Percentiles rank a stretch among this genome's conserved stretches.
Conservation (phyloP, 2,113 vertebrate species). For the Onychostoma macrolepis region DNA sequence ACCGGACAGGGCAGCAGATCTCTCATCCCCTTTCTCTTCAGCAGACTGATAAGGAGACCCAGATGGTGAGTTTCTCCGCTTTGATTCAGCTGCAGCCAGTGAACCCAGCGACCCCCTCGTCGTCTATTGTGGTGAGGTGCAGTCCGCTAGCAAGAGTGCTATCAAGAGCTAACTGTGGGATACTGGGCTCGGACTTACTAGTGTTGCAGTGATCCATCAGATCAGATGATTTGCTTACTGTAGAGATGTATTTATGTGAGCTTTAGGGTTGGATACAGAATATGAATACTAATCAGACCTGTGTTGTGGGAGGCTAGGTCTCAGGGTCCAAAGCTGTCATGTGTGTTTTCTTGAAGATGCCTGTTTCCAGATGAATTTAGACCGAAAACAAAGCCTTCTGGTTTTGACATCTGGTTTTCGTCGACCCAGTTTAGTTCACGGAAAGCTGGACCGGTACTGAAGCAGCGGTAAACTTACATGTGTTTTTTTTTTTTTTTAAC, state of each 20-base stretch:
- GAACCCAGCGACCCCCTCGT: conserved; percentile 58
- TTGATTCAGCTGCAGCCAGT: conserved; percentile 57
- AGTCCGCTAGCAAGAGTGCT: conserved; percentile 53
- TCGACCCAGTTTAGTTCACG: conserved; percentile 5
- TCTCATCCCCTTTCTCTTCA: conserved; percentile 47
- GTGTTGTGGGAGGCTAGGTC: not conserved
- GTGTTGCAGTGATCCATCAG: conserved; percentile 2
- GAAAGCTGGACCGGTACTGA: not conserved
- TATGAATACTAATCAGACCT: not conserved
- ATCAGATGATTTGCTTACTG: not conserved
- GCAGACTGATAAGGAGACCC: conserved; percentile 56
- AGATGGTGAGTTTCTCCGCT: conserved; percentile 75
- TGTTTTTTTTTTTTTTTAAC: not conserved
- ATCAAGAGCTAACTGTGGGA: conserved; percentile 3
- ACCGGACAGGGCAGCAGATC: conserved; percentile 25
- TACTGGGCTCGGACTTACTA: not conserved
- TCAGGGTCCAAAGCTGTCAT: not conserved
- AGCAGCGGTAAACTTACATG: not conserved
- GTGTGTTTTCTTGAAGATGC: not conserved
- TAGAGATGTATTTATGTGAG: not conserved
- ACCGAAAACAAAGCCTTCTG: not conserved
- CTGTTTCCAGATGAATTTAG: not conserved
- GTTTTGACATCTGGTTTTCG: not conserved
- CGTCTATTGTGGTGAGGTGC: conserved; percentile 65
- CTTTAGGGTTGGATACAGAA: not conserved